These are phyloP conservation scores for Nycticebus coucang DNA, from an alignment of 2,113 vertebrate genomes.

Conservation along the genomic window DNA sequence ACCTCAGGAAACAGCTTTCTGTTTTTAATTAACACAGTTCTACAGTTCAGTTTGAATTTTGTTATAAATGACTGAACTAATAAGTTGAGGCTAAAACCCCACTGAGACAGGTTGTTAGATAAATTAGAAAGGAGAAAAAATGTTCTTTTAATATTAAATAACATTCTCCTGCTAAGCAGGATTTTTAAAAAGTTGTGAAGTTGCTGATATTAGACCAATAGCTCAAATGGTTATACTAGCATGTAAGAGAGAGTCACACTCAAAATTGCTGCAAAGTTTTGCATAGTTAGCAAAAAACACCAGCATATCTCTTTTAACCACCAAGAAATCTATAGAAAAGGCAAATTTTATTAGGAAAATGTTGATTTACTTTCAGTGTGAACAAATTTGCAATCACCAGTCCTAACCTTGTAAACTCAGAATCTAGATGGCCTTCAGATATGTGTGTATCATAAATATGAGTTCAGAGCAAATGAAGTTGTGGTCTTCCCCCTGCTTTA, in stretches of 20 bases:
- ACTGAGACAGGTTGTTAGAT: neutral
- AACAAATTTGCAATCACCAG: neutral
- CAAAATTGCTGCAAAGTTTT: neutral
- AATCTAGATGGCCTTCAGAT: constrained; percentile 28
- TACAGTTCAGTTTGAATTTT: neutral
- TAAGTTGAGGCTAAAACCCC: neutral
- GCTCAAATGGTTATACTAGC: neutral
- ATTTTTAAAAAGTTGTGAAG: neutral
- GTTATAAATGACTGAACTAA: constrained; percentile 8
- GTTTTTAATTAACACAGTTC: neutral
- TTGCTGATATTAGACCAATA: neutral
- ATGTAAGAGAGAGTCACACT: neutral
- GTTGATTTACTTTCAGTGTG: constrained; percentile 3
- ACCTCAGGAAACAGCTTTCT: neutral
- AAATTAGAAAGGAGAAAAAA: constrained; percentile 7
- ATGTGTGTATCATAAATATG: neutral
- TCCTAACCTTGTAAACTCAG: constrained; percentile 20
- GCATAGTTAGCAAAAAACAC: neutral
- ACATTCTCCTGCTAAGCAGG: neutral
- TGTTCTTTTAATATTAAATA: neutral
- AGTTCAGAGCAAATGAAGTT: constrained; percentile 40
- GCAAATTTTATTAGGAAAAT: constrained; percentile 19
- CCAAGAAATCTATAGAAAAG: neutral
- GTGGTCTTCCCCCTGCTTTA: neutral
- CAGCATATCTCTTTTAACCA: neutral